Conservation (phyloP, 2,888 invertebrate genomes). For the Spodoptera picta region DNA sequence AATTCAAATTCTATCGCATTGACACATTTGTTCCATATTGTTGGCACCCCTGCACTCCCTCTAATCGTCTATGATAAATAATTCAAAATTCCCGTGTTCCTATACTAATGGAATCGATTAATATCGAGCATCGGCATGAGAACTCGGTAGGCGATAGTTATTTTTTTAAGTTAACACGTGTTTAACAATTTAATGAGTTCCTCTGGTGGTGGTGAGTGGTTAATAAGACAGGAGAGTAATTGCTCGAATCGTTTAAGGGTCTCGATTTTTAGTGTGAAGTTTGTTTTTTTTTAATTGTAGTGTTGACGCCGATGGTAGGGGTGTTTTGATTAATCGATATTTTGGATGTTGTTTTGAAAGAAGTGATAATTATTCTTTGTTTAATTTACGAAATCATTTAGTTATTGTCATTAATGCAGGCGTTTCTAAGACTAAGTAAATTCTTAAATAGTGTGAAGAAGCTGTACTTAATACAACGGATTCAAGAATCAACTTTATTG, state of each 20-base stretch:
- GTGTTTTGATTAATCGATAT: slow-evolving; percentile 12
- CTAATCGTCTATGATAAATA: slow-evolving; percentile 47
- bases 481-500: too few relatives aligned
- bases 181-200: slow-evolving; percentile 74
- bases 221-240: slow-evolving; percentile 79
- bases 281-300: slow-evolving; percentile 38
- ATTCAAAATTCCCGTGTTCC: slow-evolving; percentile 54
- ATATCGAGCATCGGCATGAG: slow-evolving; percentile 66
- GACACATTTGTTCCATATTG: slow-evolving; percentile 16
- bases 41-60: slow-evolving; percentile 36
- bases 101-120: slow-evolving; percentile 71
- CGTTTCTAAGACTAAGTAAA: too few relatives aligned
- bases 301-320: slow-evolving; percentile 32
- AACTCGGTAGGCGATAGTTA: slow-evolving; percentile 58
- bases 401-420: too few relatives aligned
- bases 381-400: too few relatives aligned
- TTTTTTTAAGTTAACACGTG: slow-evolving; percentile 72
- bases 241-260: slow-evolving; percentile 57
- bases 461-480: too few relatives aligned
- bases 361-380: too few relatives aligned
- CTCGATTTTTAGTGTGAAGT: slow-evolving; percentile 21
- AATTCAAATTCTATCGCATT: background rate
- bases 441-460: too few relatives aligned
- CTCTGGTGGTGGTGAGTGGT: slow-evolving; percentile 69
- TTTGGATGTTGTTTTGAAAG: slow-evolving; percentile 1